phyloP scores from a whole-genome alignment of 2,888 invertebrate species.

The Drosophila paranaensis region DNA sequence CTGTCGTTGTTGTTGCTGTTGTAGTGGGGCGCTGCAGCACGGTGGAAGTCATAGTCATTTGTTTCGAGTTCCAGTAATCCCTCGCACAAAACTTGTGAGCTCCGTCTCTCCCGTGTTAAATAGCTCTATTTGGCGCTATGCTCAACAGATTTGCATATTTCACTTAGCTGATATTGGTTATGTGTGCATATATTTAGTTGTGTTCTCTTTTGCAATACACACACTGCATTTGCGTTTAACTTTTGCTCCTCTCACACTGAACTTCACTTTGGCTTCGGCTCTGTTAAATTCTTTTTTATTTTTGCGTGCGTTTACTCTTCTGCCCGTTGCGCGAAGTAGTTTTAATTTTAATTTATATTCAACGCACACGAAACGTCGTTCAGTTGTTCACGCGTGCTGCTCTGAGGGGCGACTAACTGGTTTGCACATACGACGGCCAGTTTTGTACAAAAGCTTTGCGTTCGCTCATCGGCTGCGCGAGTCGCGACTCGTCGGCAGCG shows the following conservation, averaged over 20 bases:
- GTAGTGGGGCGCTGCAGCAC: constrained; percentile 76
- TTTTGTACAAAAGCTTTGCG: constrained; percentile 56
- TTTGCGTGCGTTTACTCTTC: constrained; percentile 14
- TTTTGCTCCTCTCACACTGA: constrained; percentile 42
- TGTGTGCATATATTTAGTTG: constrained; percentile 37
- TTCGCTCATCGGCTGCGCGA: constrained; percentile 14
- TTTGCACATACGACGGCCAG: constrained; percentile 72
- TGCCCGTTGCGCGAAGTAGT: constrained; percentile 33
- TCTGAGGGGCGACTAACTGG: constrained; percentile 80
- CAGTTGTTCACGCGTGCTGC: constrained; percentile 43
- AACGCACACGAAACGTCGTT: constrained; percentile 17
- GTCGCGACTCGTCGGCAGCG: background rate
- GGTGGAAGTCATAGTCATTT: constrained; percentile 84
- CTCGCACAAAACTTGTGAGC: constrained; percentile 27
- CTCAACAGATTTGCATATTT: constrained; percentile 70
- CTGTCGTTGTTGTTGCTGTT: constrained; percentile 19
- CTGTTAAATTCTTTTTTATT: constrained; percentile 4
- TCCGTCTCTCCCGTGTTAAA: constrained; percentile 6
- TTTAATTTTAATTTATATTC: constrained; percentile 18
- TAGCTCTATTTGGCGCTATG: constrained; percentile 43
- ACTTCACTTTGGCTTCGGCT: constrained; percentile 44
- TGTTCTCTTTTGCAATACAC: constrained; percentile 31
- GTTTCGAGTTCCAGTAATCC: constrained; percentile 38
- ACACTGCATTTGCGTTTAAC: constrained; percentile 52
- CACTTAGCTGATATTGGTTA: constrained; percentile 10